phyloP scores from a whole-genome alignment of 2,888 invertebrate genomes.

The Philonicus albiceps region DNA sequence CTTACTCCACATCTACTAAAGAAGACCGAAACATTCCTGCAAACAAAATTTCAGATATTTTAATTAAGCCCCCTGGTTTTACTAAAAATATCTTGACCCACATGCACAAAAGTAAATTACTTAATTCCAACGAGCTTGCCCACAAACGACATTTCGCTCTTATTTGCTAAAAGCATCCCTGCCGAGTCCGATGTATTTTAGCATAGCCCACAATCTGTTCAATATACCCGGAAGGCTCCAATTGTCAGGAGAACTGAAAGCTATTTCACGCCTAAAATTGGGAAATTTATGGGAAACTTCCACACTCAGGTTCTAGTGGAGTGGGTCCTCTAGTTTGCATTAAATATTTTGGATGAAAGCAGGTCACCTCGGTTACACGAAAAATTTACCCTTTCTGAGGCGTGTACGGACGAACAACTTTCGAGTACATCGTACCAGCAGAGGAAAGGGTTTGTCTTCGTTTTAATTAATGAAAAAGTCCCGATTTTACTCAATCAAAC shows the following conservation, averaged over 20 bases:
- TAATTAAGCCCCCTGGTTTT: background rate
- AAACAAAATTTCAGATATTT: background rate
- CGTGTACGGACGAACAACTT: background rate
- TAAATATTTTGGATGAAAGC: constrained; percentile 18
- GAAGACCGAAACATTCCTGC: too few relatives aligned
- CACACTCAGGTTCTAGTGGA: background rate
- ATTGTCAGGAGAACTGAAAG: constrained; percentile 14
- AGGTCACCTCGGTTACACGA: constrained; percentile 2
- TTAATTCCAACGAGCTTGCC: background rate
- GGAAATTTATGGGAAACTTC: constrained; percentile 20
- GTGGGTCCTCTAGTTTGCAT: constrained; percentile 21
- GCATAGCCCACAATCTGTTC: background rate
- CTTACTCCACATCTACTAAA: too few relatives aligned
- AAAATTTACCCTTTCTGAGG: background rate
- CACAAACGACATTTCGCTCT: background rate
- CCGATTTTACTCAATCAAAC: constrained; percentile 1
- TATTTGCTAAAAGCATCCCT: background rate
- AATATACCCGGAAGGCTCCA: constrained; percentile 14
- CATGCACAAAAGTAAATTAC: background rate
- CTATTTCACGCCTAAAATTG: constrained; percentile 18
- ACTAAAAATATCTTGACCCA: background rate
- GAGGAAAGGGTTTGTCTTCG: background rate
- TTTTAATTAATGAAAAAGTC: constrained; percentile 1
- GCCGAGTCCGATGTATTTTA: background rate
- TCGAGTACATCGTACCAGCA: background rate